These are phyloP conservation scores for Eurytoma californica DNA, from an alignment of 2,888 invertebrate species.

Conservation along the genomic window DNA sequence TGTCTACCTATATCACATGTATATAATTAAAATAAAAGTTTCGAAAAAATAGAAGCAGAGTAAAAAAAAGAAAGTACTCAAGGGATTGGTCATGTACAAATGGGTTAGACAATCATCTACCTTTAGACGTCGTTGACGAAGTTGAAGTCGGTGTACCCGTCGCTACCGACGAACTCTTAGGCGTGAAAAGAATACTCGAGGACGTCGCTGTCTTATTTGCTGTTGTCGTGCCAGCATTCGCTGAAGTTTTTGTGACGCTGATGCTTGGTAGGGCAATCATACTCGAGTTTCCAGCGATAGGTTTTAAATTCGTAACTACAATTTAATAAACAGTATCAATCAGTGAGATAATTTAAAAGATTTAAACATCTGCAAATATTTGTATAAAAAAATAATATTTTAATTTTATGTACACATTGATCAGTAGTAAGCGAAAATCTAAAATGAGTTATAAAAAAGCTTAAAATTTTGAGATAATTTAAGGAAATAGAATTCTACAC, in stretches of 20 bases:
- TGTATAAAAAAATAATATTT: no score
- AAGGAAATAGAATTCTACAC: not conserved
- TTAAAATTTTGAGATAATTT: no score
- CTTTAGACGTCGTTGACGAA: conserved; percentile 63
- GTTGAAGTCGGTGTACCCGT: conserved; percentile 59
- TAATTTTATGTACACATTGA: not conserved
- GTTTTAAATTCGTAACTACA: conserved; percentile 41
- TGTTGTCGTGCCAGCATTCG: conserved; percentile 59
- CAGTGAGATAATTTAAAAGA: no score
- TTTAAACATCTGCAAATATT: no score
- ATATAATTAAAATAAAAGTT: no score
- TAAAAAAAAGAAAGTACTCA: no score
- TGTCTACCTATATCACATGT: no score
- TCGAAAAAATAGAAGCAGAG: no score
- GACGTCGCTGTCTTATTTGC: conserved; percentile 60
- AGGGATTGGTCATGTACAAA: not conserved
- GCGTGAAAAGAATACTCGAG: conserved; percentile 66
- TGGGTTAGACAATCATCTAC: conserved; percentile 61
- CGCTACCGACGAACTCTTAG: conserved; percentile 61
- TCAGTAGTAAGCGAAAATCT: not conserved
- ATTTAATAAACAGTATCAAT: no score
- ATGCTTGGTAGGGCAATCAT: conserved; percentile 62
- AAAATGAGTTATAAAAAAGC: not conserved
- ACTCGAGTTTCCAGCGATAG: conserved; percentile 56
- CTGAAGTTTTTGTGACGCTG: conserved; percentile 64